Evolutionary conservation across 2,797 vertebrate species (phyloP), one percentile per base, ranked within the genome.

Genomic region (Dromococcyx pavoninus): DNA sequence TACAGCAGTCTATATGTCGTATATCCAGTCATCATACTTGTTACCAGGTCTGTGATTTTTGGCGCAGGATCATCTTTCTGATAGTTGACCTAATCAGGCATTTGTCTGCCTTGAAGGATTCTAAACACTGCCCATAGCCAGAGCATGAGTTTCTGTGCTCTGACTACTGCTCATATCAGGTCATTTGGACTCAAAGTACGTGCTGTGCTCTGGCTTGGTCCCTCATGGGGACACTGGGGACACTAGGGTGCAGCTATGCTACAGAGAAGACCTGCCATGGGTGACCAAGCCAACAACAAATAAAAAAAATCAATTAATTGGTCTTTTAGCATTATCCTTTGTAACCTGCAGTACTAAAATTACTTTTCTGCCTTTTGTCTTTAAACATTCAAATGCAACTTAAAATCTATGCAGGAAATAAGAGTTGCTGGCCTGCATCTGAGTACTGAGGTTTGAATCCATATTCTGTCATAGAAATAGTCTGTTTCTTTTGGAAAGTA

Each of bases 1-100:
- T 30, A 5, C 5, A 5, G 39, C 51, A 56, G 41, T 46, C 66
- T 35, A 22, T 2, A 16, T 4, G 25, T n/a, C 1, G 0, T 50
- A 35, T 22, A 24, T 64, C 23, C 54, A 90, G 46, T 48, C 76
- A 3, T 22, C 27, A 9, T 10, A 10, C 9, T 41, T 65, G 48
- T 54, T 57, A 62, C 57, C 16, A n/a, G 35, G 19, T 60, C 72
- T 19, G 17, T 69, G 74, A 43, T 54, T 86, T 87, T 39, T 75
- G 66, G 51, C 54, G 43, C 5, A 17, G 65, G 28, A 80, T 84
- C 90, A 84, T 14, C 48, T 77, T 80, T 57, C 61, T 53, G 35
- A 8, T 77, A n/a, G 32, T 53, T 84, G 57, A 72, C 18, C 22
- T 22, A 21, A 44, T 44, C 10, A 43, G 57, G 41, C 2, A 0